These are phyloP conservation scores for Scalopus aquaticus DNA, from an alignment of 2,113 vertebrate species.

Conservation along the genomic window DNA sequence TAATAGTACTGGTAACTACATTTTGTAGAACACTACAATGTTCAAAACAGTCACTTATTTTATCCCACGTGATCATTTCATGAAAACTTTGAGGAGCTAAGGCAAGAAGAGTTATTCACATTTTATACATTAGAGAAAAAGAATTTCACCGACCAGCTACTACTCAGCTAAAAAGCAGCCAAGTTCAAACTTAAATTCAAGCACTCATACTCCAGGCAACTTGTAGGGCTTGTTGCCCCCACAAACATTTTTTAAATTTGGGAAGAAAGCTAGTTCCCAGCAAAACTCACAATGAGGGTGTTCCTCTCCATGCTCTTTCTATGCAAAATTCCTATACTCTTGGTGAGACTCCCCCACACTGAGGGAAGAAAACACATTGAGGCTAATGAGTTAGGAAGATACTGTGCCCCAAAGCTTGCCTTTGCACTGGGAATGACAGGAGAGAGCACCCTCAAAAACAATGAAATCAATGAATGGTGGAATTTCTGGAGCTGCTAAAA, in stretches of 20 bases:
- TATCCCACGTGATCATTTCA: background rate
- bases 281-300: background rate
- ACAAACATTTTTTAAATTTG: background rate
- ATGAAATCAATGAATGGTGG: background rate
- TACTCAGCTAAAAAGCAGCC: background rate
- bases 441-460: constrained; percentile 22
- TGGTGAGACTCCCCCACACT: background rate
- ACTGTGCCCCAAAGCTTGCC: background rate
- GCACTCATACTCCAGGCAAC: background rate
- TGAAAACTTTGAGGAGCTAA: background rate
- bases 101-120: constrained; percentile 7
- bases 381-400: background rate
- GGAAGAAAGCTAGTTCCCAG: background rate
- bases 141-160: background rate
- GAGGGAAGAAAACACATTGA: constrained; percentile 4
- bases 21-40: background rate
- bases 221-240: background rate
- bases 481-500: constrained; percentile 42
- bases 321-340: background rate
- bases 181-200: background rate
- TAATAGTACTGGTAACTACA: constrained; percentile 1
- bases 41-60: constrained; percentile 6
- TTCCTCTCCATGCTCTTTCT: background rate
- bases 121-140: constrained; percentile 13
- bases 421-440: background rate